Evolutionary conservation across 2,888 invertebrate species (phyloP), one percentile per base, ranked within the genome.

Genomic region (Lasioglossum leucozonium): DNA sequence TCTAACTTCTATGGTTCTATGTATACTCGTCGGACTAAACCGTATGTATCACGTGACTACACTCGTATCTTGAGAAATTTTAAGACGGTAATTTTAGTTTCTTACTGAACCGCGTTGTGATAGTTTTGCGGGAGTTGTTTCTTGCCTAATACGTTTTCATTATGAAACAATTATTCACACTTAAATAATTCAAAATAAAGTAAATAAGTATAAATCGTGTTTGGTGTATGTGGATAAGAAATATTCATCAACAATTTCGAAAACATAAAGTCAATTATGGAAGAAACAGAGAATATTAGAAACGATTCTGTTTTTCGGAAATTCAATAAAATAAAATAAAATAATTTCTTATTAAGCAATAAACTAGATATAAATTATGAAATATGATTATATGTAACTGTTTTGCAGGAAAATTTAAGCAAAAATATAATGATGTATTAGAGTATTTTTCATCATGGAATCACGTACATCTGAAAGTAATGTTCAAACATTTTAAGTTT

Each of bases 31-130:
- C 16, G 62, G 30, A 62, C n/a, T 94, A 94, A 92, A 89, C 85
- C 51, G 72, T 55, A 51, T n/a, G n/a, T n/a, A 37, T 72, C 72
- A 75, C 67, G 51, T 72, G 79, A 62, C 73, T 51, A 30, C 69
- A 30, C 72, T 79, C 83, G 90, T 91, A 89, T 91, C 90, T 87
- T 88, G 88, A 91, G 90, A 88, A 90, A 93, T 93, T 93, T 92
- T 84, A 85, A 89, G 90, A 87, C 88, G 93, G 91, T 94, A 94
- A 94, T 93, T 94, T 94, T 94, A 94, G 94, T 93, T 89, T 91
- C 84, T 72, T 40, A 62, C 71, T 51, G 78, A 84, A 81, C 79
- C 77, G 83, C 79, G 82, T 26, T 76, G 83, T 47, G 82, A 42
- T 72, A 73, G 76, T 44, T 80, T 47, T 26, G 22, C 30, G 16